phyloP scores from a whole-genome alignment of 1,140 invertebrate genomes.

The Leptinotarsa defecta region DNA sequence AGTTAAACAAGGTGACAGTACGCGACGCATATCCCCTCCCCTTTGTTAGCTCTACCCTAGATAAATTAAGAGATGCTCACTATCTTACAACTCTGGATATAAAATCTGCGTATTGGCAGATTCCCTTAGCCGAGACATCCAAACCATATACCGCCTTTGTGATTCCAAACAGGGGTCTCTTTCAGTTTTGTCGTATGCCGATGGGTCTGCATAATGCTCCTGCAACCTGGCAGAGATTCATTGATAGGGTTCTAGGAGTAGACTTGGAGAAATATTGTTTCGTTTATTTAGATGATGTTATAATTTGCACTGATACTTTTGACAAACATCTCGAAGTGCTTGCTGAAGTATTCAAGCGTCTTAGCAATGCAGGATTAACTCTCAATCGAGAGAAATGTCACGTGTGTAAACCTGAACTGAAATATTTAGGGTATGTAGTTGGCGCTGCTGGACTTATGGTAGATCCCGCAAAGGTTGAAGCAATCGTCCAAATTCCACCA shows the following conservation, averaged over 20 bases:
- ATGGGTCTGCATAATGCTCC: constrained; percentile 49
- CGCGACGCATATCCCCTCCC: constrained; percentile 29
- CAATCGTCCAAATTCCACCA: constrained; percentile 50
- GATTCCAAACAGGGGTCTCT: constrained; percentile 33
- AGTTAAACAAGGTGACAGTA: constrained; percentile 32
- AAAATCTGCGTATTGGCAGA: constrained; percentile 4
- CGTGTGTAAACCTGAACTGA: constrained; percentile 1
- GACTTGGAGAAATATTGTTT: constrained; percentile 33
- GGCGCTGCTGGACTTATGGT: constrained; percentile 8
- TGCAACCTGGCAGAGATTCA: constrained; percentile 49
- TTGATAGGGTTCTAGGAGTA: constrained; percentile 43
- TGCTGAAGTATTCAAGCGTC: neutral
- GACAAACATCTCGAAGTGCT: constrained; percentile 30
- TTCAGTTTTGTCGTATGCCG: constrained; percentile 46
- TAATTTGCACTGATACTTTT: constrained; percentile 32
- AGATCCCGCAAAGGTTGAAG: constrained; percentile 23
- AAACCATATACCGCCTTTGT: constrained; percentile 35
- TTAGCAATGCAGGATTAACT: neutral
- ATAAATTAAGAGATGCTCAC: constrained; percentile 37
- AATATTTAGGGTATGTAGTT: constrained; percentile 23
- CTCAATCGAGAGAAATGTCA: constrained; percentile 19
- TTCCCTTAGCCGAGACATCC: neutral
- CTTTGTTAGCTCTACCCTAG: constrained; percentile 34
- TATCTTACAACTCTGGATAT: constrained; percentile 45
- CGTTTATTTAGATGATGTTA: constrained; percentile 50